Conservation (phyloP, 2,113 vertebrate species). For the Syngnathus typhle region DNA sequence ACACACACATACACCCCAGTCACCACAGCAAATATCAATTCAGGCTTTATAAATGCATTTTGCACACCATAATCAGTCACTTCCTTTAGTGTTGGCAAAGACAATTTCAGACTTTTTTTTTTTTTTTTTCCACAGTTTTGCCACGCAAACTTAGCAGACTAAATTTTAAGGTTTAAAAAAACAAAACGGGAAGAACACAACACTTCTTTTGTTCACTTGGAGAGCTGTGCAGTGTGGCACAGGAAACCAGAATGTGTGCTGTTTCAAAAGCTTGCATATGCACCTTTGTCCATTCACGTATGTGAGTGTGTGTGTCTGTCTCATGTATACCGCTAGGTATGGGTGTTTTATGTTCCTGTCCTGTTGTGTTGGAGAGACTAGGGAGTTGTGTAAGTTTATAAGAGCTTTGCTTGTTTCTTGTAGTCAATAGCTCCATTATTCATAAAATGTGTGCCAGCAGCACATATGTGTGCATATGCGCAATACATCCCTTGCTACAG, state of each 20-base stretch:
- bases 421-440: constrained; percentile 60
- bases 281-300: constrained; percentile 1
- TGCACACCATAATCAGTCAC: not conserved
- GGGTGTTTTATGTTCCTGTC: constrained; percentile 42
- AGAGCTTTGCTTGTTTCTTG: constrained; percentile 50
- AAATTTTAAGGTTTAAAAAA: not conserved
- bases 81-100: not conserved
- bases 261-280: constrained; percentile 1
- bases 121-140: not conserved
- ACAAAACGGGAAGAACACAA: not conserved
- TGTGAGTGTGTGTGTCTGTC: constrained; percentile 7
- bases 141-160: not conserved
- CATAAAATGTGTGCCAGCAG: constrained; percentile 46
- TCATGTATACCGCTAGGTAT: not conserved
- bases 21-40: not conserved
- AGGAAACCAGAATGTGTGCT: constrained; percentile 5
- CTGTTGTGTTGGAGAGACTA: constrained; percentile 49
- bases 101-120: not conserved
- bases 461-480: constrained; percentile 10
- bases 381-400: constrained; percentile 44
- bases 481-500: constrained; percentile 13
- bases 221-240: not conserved
- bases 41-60: not conserved
- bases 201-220: constrained; percentile 1
- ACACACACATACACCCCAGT: not conserved